Evolutionary conservation across 2,797 vertebrate species (phyloP).

Genomic region (Nannoperca australis): DNA sequence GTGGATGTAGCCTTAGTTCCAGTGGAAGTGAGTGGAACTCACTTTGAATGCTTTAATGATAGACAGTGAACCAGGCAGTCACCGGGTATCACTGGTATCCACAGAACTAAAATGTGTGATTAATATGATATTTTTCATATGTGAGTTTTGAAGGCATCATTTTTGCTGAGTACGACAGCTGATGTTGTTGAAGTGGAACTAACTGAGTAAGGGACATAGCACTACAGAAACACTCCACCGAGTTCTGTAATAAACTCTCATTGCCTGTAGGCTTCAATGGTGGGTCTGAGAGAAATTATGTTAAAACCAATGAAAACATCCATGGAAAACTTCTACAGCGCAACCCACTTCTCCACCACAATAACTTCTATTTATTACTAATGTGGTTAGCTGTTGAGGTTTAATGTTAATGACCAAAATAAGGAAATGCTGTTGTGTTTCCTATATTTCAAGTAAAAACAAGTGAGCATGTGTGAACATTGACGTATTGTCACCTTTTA

Average conservation of each 20-base stretch:
- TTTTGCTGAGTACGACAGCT: not conserved
- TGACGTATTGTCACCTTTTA: not conserved
- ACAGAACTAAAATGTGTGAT: not conserved
- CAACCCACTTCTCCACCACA: not conserved
- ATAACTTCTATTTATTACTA: not conserved
- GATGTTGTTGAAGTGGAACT: not conserved
- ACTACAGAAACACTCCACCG: not conserved
- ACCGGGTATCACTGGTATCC: not conserved
- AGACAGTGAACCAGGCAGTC: not conserved
- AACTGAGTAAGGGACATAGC: too few species aligned
- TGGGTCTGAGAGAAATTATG: not conserved
- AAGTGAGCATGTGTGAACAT: too few species aligned
- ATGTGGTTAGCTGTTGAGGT: not conserved
- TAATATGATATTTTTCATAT: not conserved
- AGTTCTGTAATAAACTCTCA: not conserved
- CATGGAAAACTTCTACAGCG: not conserved
- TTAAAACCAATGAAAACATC: not conserved
- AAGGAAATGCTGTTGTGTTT: not conserved
- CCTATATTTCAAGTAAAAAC: not conserved
- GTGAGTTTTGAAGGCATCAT: not conserved
- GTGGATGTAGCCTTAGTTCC: too few species aligned
- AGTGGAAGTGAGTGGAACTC: not conserved
- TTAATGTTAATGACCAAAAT: not conserved
- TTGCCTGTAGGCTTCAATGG: not conserved
- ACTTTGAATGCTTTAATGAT: not conserved